Base-by-base conservation (phyloP, 2,113 vertebrate species). In the Oryzias curvinotus region DNA sequence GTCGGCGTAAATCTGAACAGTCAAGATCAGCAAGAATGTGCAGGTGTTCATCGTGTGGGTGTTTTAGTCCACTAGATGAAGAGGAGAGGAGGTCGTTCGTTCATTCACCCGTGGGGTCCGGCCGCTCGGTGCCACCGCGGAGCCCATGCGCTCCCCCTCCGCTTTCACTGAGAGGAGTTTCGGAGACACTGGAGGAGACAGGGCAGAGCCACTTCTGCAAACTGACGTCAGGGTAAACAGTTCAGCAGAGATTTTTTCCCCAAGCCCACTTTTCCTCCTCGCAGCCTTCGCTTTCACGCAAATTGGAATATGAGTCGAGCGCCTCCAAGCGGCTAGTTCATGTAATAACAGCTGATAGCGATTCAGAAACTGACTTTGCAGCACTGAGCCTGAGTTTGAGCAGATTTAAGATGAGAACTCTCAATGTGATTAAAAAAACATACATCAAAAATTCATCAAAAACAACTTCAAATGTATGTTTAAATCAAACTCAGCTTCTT, bases 181-280 rank as follows among this genome's bases (percentile, higher is more conserved):
- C 81, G 56, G 76, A 86, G 84, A 84, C 74, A 76, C 84, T 62
- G 85, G 78, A 70, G 57, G 80, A 88, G 82, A 87, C 89, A 60
- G 83, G 70, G 86, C 86, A 83, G 78, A 61, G 83, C 88, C 69
- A 87, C 66, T 89, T 77, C 82, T 85, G 85, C 87, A 80, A 87
- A 89, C 91, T 92, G 91, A 92, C 91, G 92, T 92, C 90, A 91
- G 87, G 81, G 88, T 91, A 91, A 92, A 91, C 90, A 91, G 82
- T 91, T 90, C 72, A 77, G 77, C 79, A 68, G 77, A 87, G 83
- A 88, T 83, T 87, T 62, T 84, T 77, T 82, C 86, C 77, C 65
- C 71, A 49, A 72, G 61, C 72, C 64, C 73, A 78, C 87, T 88
- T 88, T 86, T 70, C 75, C 52, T 62, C 73, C 78, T 62, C 75